Conservation (phyloP, 2,113 vertebrate species). For the Eurypyga helias region DNA sequence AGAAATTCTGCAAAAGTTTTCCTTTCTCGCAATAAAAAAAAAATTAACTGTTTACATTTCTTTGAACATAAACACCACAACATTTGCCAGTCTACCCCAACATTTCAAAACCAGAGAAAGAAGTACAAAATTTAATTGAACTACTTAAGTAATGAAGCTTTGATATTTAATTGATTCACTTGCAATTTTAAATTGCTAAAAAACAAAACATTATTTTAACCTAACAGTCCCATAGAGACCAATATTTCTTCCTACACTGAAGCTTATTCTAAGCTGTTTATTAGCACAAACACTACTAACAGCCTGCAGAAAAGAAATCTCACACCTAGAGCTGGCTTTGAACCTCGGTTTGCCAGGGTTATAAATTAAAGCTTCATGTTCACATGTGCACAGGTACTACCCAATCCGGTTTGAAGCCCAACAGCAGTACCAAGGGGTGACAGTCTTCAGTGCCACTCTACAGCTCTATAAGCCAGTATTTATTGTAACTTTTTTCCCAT, state of each 20-base stretch:
- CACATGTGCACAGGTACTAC: neutral
- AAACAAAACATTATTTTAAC: neutral
- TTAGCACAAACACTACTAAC: neutral
- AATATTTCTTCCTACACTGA: neutral
- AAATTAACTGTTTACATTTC: neutral
- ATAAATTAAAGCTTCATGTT: neutral
- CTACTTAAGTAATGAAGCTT: neutral
- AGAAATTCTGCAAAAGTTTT: neutral
- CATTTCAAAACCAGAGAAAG: neutral
- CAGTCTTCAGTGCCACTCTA: neutral
- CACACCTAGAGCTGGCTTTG: neutral
- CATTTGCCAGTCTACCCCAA: neutral
- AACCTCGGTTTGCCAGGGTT: neutral
- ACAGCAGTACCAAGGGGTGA: neutral
- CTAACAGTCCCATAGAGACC: neutral
- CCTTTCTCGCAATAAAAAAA: neutral
- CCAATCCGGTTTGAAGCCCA: neutral
- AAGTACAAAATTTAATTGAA: neutral
- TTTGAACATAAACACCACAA: neutral
- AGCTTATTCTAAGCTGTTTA: neutral
- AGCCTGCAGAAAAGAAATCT: neutral
- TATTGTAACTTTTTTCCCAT: neutral
- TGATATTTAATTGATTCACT: slow-evolving; percentile 12
- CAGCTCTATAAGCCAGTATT: neutral
- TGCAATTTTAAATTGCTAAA: neutral